Evolutionary conservation across 2,888 invertebrate genomes (phyloP).

Genomic region (Lycocerus yunnanus): DNA sequence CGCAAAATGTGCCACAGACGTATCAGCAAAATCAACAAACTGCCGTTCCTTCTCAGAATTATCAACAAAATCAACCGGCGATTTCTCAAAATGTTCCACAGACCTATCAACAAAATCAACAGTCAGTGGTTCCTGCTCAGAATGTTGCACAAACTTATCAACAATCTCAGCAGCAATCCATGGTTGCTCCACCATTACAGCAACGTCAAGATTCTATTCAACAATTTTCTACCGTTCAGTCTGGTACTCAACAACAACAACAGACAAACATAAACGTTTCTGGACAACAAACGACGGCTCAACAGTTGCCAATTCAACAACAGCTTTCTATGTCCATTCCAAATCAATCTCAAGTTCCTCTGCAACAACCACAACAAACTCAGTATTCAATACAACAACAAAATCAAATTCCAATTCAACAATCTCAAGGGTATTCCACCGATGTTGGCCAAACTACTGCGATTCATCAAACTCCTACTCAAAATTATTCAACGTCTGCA

Average conservation of each 20-base stretch:
- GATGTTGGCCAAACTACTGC: not conserved
- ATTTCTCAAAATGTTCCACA: not conserved
- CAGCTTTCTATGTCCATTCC: slow-evolving; percentile 33
- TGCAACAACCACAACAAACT: slow-evolving; percentile 34
- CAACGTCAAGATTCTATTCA: slow-evolving; percentile 10
- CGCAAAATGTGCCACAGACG: not conserved
- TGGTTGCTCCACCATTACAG: not conserved
- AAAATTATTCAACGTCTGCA: not conserved
- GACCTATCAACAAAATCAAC: slow-evolving; percentile 3
- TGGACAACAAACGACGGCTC: slow-evolving; percentile 30
- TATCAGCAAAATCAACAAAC: slow-evolving; percentile 8
- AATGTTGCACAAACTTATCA: slow-evolving; percentile 1
- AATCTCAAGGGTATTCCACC: not conserved
- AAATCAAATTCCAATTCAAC: slow-evolving; percentile 1
- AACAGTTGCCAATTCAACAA: slow-evolving; percentile 26
- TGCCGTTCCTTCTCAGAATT: not conserved
- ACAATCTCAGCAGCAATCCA: not conserved
- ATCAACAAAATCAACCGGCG: slow-evolving; percentile 1
- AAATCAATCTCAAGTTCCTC: slow-evolving; percentile 12
- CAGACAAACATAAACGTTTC: not conserved
- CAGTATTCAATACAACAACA: slow-evolving; percentile 14
- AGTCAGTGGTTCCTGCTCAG: not conserved
- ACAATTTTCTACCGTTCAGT: slow-evolving; percentile 1
- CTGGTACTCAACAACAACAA: not conserved
- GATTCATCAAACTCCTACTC: slow-evolving; percentile 31